Evolutionary conservation across 2,113 vertebrate species (phyloP), one percentile per base, ranked within the genome.

Genomic region (Theristicus caerulescens): DNA sequence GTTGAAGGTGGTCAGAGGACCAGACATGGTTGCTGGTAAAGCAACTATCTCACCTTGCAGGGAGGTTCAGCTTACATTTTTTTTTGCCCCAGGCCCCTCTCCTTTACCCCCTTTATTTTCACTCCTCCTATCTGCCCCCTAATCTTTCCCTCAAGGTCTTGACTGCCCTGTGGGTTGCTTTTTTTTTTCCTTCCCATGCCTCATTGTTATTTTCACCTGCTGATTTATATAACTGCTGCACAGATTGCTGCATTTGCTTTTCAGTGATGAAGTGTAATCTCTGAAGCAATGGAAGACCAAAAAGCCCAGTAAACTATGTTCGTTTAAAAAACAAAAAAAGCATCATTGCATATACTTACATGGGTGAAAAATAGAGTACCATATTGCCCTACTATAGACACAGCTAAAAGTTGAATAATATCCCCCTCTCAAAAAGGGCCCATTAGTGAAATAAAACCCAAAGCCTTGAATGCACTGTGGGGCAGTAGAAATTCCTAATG

Each of bases 391-490:
- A 40, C 29, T 76, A 59, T 2, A 84, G 52, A 86, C 40, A 87
- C 88, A 86, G 25, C 10, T 84, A 52, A 81, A 86, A 64, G 9
- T 1, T 88, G 69, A 65, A 47, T 82, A 67, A 81, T 70, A 78
- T 26, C 1, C 0, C 11, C 5, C 16, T 78, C 51, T 92, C n/a
- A 79, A 49, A 82, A 92, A 86, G 16, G 11, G 12, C 5, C 19
- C 21, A 32, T 78, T 90, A 84, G 34, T 79, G n/a, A 95, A 93
- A 92, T 80, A 64, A 88, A 90, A 40, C 7, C 11, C 54, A 73
- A 80, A 87, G n/a, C 34, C 52, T 67, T 79, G 57, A 92, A 93
- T 57, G 36, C 61, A 59, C 57, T 22, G 40, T 12, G 3, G 31
- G 24, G 38, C 83, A 87, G 34, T 38, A 86, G 69, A 86, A 86